Evolutionary conservation across 1,140 invertebrate species (phyloP), one percentile per base, ranked within the genome.

Genomic region (Drosophila obscura): DNA sequence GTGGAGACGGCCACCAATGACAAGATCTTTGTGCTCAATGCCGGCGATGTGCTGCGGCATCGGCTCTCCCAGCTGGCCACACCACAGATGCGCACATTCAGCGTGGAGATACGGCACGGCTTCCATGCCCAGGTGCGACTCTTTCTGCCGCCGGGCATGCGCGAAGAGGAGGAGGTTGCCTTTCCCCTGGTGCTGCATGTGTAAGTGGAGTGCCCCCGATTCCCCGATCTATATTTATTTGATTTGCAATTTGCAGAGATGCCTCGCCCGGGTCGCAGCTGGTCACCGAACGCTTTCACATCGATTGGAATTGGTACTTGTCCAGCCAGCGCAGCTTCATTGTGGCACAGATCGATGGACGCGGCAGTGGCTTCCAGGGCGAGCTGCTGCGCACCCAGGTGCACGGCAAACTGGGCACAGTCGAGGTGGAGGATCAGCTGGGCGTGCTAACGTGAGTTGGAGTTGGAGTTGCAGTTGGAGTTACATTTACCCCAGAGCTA

Each of bases 351-450:
- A 95, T 97, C 57, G 96, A 97, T 91, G 96, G 94, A 0, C 93
- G 96, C 57, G 96, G 96, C 5, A 95, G 95, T 24, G 95, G 95
- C 5, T 96, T 93, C 65, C 95, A 96, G 92, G 96, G 96, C 11
- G 94, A 96, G 72, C 93, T 94, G 31, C 92, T 96, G 53, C 92
- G 95, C 68, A 94, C 96, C 62, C 94, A 96, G 89, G 93, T 97
- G 8, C 96, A 96, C 80, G 94, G 94, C 64, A 93, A 93, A 57
- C 91, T 95, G 39, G 93, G 94, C 22, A 93, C 94, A 4, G 93
- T 94, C 2, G 94, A 95, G 73, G 94, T 98, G 0, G 95, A 97
- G 90, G 97, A 99, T 92, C 96, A 98, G 92, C 94, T 98, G 22
- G 95, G 95, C 24, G 97, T 97, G 6, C 92, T 97, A 22, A 94